Evolutionary conservation across 2,888 invertebrate genomes (phyloP), one percentile per base, ranked within the genome.

Genomic region (Cryptocephalus primarius): DNA sequence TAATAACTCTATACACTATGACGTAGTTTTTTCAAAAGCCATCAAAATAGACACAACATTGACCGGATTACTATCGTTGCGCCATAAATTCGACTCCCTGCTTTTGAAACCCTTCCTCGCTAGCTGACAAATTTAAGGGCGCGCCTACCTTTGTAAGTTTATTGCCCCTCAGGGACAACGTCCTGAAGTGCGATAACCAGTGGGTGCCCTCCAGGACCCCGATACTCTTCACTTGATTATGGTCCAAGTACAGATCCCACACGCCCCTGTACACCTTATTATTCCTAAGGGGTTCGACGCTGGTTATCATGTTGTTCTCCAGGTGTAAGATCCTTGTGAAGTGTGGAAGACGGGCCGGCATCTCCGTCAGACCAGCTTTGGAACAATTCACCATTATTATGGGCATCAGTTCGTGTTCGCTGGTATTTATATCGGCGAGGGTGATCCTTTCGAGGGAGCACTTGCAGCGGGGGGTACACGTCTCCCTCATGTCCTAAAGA

Each of bases 121-220:
- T 22, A 22, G 22, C 6, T 6, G 22, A 22, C 6, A 22, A 6
- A 22, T 22, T n/a, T n/a, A n/a, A n/a, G n/a, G n/a, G n/a, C n/a
- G n/a, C n/a, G n/a, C n/a, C n/a, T 66, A 88, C 87, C 74, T 86
- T 82, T 44, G 78, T 76, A 40, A 90, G 64, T 59, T 75, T 73
- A 65, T 90, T 91, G 39, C 82, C 82, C 39, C 79, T 75, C 33
- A 91, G 72, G 59, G 85, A 88, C n/a, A 90, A 71, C 3, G 86
- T 78, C 43, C 88, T 75, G 63, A 90, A 89, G 44, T 80, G 77
- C 32, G 79, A 75, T 54, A 90, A 75, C 88, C 88, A 91, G 58
- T 81, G 78, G 0, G 86, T 80, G 12, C 84, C 85, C 61, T 90
- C 90, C 46, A 90, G 66, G 1, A 78, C 75, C 39, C 81, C 79